phyloP scores from a whole-genome alignment of 2,797 vertebrate species.

The Pogoniulus pusillus region DNA sequence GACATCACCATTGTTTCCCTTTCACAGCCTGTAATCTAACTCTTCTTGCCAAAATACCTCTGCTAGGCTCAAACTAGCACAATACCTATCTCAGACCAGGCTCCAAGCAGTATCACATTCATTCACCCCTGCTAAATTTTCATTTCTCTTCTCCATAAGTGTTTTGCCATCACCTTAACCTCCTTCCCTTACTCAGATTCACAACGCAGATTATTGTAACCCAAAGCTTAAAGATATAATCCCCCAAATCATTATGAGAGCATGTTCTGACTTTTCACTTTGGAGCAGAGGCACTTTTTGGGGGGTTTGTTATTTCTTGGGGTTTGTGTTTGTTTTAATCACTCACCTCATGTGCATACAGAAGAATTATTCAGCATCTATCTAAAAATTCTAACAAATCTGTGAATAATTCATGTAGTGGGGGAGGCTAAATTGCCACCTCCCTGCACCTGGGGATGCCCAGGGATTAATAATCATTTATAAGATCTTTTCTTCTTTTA shows the following conservation, averaged over 20 bases:
- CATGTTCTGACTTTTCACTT: not conserved
- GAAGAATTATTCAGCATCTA: not conserved
- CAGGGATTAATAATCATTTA: slow-evolving; percentile 3
- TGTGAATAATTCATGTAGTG: slow-evolving; percentile 35
- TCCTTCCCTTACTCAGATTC: not conserved
- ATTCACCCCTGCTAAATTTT: not conserved
- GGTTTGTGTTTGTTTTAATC: not conserved
- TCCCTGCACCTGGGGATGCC: not conserved
- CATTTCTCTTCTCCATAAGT: not conserved
- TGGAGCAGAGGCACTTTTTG: not conserved
- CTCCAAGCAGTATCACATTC: not conserved
- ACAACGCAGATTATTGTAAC: not conserved
- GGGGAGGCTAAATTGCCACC: slow-evolving; percentile 20
- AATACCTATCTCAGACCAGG: not conserved
- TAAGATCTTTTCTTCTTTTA: not conserved
- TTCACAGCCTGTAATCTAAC: no score
- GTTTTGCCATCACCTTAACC: not conserved
- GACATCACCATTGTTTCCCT: no score
- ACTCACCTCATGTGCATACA: not conserved
- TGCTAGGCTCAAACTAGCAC: no score
- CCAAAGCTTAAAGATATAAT: not conserved
- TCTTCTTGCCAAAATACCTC: no score
- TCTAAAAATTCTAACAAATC: slow-evolving; percentile 2
- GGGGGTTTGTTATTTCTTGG: not conserved
- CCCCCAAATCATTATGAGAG: not conserved